phyloP scores from a whole-genome alignment of 2,888 invertebrate species.

The Oligia latruncula region DNA sequence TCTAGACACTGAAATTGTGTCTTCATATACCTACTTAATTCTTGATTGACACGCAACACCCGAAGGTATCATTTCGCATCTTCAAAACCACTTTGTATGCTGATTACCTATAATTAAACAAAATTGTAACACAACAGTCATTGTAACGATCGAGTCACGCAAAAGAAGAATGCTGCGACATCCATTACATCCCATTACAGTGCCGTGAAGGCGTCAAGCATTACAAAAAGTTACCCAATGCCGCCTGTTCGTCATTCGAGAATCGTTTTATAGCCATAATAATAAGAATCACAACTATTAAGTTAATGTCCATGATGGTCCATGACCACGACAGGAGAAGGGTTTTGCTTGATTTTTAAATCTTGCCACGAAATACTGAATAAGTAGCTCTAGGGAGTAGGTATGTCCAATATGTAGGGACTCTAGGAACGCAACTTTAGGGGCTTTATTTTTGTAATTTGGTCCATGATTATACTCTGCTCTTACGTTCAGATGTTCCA shows the following conservation, averaged over 20 bases:
- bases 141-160: conserved; percentile 40
- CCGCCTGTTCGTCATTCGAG: conserved; percentile 63
- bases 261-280: conserved; percentile 70
- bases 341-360: conserved; percentile 33
- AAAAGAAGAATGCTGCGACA: conserved; percentile 64
- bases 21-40: background rate
- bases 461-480: background rate
- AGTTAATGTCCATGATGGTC: conserved; percentile 57
- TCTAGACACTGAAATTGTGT: background rate
- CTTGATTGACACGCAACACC: background rate
- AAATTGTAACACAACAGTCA: conserved; percentile 51
- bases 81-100: conserved; percentile 29
- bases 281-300: conserved; percentile 72
- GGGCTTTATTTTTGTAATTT: conserved; percentile 15
- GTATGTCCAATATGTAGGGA: background rate
- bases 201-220: conserved; percentile 70
- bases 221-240: conserved; percentile 62
- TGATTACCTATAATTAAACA: conserved; percentile 60
- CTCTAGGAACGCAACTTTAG: background rate
- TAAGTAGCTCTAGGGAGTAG: conserved; percentile 2
- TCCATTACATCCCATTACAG: conserved; percentile 71
- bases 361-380: conserved; percentile 6
- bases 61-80: conserved; percentile 11
- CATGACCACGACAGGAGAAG: conserved; percentile 49
- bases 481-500: conserved; percentile 13